Evolutionary conservation across 2,797 vertebrate species (phyloP).

Genomic region (Clarias laeviceps): DNA sequence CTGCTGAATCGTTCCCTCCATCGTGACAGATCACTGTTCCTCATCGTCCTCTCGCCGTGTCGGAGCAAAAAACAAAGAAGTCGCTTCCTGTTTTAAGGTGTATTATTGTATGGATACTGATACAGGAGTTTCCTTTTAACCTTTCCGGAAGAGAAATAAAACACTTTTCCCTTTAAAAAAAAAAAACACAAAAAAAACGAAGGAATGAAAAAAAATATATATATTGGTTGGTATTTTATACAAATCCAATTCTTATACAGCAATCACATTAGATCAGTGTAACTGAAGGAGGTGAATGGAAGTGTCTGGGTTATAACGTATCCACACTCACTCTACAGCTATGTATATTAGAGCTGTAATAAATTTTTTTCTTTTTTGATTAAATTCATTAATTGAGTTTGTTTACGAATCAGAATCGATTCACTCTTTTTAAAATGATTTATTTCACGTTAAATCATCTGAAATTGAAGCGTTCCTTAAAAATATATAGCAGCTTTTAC

Average conservation of each 20-base stretch:
- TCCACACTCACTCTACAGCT: not conserved
- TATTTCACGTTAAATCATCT: too few relatives aligned
- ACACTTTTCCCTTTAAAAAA: constrained; percentile 1
- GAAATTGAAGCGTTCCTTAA: too few relatives aligned
- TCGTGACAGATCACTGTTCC: constrained; percentile 39
- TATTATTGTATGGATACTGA: not conserved
- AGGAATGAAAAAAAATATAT: not conserved
- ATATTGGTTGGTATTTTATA: not conserved
- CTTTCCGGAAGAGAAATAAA: not conserved
- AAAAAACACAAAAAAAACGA: too few relatives aligned
- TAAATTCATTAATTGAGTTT: too few relatives aligned
- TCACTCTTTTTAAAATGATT: too few relatives aligned
- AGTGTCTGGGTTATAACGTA: not conserved
- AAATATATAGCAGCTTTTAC: too few relatives aligned
- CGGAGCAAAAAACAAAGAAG: not conserved
- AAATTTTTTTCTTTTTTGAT: not conserved
- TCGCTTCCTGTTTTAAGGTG: not conserved
- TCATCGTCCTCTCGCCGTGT: not conserved
- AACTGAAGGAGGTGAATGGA: not conserved
- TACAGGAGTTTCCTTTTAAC: not conserved
- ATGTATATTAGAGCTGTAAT: not conserved
- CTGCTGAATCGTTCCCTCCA: constrained; percentile 69
- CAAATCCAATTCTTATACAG: not conserved
- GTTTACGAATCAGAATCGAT: too few relatives aligned
- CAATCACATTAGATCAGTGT: not conserved